Conservation (phyloP, 1,140 invertebrate genomes). For the Papilio xuthus region DNA sequence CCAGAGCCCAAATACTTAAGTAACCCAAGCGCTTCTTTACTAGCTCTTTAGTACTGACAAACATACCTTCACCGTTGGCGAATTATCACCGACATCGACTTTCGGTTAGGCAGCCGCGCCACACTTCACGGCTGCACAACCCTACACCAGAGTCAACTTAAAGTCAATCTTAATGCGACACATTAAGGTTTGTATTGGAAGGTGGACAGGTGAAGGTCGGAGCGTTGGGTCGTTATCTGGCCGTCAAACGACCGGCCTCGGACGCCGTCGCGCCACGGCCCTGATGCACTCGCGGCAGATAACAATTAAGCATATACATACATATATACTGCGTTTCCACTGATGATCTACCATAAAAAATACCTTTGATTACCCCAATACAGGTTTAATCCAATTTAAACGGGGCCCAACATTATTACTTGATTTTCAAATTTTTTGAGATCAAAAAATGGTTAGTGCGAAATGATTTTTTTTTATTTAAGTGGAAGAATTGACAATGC, state of each 20-base stretch:
- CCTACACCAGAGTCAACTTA: not conserved
- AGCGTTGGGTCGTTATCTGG: slow-evolving; percentile 62
- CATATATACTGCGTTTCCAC: not conserved
- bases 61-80: not conserved
- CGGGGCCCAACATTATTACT: not conserved
- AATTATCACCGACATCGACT: slow-evolving; percentile 15
- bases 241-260: slow-evolving; percentile 53
- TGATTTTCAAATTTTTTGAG: not conserved
- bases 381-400: not conserved
- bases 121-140: slow-evolving; percentile 18
- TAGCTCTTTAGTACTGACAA: not conserved
- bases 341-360: not conserved
- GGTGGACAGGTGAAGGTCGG: slow-evolving; percentile 49
- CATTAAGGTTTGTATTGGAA: not conserved
- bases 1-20: too few relatives aligned
- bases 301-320: slow-evolving; percentile 46
- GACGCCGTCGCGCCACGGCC: slow-evolving; percentile 49
- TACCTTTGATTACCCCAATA: not conserved
- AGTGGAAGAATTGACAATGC: not conserved
- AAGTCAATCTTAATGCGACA: not conserved
- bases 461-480: not conserved
- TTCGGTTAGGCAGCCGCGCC: slow-evolving; percentile 2
- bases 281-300: slow-evolving; percentile 61
- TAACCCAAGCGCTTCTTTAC: not conserved
- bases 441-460: not conserved